Evolutionary conservation across 2,888 invertebrate species (phyloP), one percentile per base, ranked within the genome.

Genomic region (Timema cristinae): DNA sequence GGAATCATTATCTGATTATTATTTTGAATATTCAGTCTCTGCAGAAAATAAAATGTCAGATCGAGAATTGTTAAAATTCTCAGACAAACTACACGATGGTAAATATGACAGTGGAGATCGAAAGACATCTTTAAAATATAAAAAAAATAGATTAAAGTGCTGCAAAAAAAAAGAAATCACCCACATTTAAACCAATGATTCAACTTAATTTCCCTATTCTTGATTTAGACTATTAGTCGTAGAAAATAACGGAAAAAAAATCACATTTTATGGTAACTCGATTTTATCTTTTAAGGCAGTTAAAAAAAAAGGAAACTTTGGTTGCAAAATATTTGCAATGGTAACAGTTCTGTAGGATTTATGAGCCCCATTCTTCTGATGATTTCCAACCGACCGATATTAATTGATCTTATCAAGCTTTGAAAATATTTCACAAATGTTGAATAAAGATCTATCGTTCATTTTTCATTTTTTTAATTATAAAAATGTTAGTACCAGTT

Each of bases 231-330:
- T 67, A 15, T 15, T 50, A 16, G 48, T 49, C 49, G 15, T 48
- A 50, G 15, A 49, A 10, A 9, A 63, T 47, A 32, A 47, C 10
- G 63, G 63, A 8, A n/a, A 48, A 63, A 63, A 63, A 63, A 63
- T 63, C 63, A 70, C 70, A 67, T 73, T 52, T 63, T 74, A 50
- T 54, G 74, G 74, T 74, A 74, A 74, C 74, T 74, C 70, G 66
- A 52, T 71, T 32, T 71, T 63, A 47, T 71, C 48, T 71, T 32
- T 71, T 74, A 74, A 74, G 74, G 74, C 74, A 74, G 74, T 73
- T 71, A 48, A 73, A 32, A 32, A 32, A 32, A 71, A 72, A 74
- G 73, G 69, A 74, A 69, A 72, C 73, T 73, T 71, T 71, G 68
- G 71, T 71, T 68, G 68, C 56, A 68, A 70, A 69, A 69, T 63